Percentiles rank a stretch among this genome's conserved stretches.
phyloP scores from a whole-genome alignment of 2,113 vertebrate genomes.

The Colius striatus region DNA sequence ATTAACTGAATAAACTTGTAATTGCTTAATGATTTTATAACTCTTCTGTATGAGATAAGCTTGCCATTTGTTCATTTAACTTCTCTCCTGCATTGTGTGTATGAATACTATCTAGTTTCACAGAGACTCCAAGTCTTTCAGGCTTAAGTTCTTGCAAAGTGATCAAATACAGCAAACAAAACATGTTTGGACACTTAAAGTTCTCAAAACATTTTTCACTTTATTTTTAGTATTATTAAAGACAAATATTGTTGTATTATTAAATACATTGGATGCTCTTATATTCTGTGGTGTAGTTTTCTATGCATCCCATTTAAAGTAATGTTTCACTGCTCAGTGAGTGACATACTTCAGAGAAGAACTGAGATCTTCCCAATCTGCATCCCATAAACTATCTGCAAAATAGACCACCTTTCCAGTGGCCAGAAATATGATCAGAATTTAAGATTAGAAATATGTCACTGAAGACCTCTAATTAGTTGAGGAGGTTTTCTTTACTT shows the following conservation, averaged over 20 bases:
- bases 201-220: not conserved
- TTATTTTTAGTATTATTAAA: not conserved
- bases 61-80: not conserved
- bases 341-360: not conserved
- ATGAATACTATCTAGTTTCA: not conserved
- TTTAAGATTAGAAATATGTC: not conserved
- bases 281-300: not conserved
- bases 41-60: not conserved
- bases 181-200: not conserved
- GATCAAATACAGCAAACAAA: not conserved
- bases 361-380: not conserved
- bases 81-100: not conserved
- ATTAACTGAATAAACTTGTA: constrained; percentile 29
- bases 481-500: not conserved
- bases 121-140: not conserved
- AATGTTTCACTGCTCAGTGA: not conserved
- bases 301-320: not conserved
- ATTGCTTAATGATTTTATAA: constrained; percentile 53
- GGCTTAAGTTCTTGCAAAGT: not conserved
- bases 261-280: not conserved
- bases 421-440: not conserved
- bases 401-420: not conserved
- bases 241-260: not conserved
- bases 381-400: not conserved
- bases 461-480: not conserved